Conservation (phyloP, 2,888 invertebrate genomes). For the Branchellion lobata region DNA sequence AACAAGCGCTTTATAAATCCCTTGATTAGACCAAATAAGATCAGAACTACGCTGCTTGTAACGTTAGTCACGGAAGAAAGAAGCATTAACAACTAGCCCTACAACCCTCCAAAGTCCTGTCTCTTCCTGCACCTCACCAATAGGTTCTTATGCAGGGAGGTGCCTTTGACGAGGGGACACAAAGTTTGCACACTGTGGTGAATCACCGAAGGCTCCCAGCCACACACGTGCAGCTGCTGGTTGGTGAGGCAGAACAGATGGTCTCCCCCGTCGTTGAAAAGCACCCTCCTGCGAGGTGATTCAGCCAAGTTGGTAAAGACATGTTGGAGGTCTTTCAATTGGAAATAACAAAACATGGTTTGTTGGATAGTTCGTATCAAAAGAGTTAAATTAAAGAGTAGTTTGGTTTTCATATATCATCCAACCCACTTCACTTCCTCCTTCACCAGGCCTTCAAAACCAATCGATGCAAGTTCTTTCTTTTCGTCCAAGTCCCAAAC, state of each 20-base stretch:
- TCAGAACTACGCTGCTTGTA: too few species aligned
- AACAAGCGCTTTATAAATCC: too few species aligned
- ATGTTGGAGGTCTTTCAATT: neutral
- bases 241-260: slow-evolving; percentile 81
- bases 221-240: slow-evolving; percentile 82
- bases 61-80: too few species aligned
- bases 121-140: neutral
- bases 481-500: slow-evolving; percentile 95
- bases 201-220: slow-evolving; percentile 88
- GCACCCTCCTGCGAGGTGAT: slow-evolving; percentile 70
- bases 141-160: neutral
- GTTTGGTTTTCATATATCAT: too few species aligned
- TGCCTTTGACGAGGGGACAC: neutral
- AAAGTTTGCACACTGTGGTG: slow-evolving; percentile 77
- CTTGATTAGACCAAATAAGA: too few species aligned
- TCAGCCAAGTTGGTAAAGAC: neutral
- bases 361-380: too few species aligned
- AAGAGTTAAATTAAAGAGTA: too few species aligned
- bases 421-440: slow-evolving; percentile 69
- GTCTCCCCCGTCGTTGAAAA: slow-evolving; percentile 84
- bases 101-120: too few species aligned
- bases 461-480: slow-evolving; percentile 62
- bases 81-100: too few species aligned
- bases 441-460: slow-evolving; percentile 64
- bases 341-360: too few species aligned